Base-by-base conservation (phyloP, 2,888 invertebrate genomes). In the Andrena bicolor region DNA sequence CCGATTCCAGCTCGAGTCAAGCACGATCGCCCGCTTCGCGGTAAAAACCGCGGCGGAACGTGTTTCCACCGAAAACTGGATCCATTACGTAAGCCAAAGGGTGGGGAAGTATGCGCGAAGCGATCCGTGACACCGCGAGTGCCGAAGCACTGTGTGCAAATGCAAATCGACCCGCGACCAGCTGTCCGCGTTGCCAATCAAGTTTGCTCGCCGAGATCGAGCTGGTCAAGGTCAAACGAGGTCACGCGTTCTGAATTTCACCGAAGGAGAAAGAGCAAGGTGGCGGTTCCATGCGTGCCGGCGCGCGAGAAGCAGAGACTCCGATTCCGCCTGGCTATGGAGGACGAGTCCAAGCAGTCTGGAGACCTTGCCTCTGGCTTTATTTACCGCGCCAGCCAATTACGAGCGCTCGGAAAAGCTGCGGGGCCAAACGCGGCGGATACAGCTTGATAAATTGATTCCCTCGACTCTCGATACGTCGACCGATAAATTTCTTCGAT, bases 221-320 rank as follows among this genome's bases (percentile, higher is more conserved):
- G 32, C 41, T 28, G 77, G 61, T 76, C 84, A 87, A 87, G 89
- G 88, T 86, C 84, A 77, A 80, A 80, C 71, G 84, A 84, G 89
- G 88, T 83, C 86, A 82, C 23, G 68, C 70, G 77, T 74, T 78
- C 73, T 23, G 79, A 69, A 79, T 88, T 76, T 85, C 83, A 70
- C 72, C 75, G 72, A 16, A 16, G 51, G 70, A 60, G 41, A 64
- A 32, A 35, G 10, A 28, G 30, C n/a, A 53, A 30, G 35, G 20
- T n/a, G 20, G n/a, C 48, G 26, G 20, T 49, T 65, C n/a, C 49
- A 10, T 49, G 61, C 7, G 16, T 3, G 49, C 10, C 26, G 0
- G 1, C 60, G 1, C 0, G 6, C 2, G 20, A 2, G 10, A 16
- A 61, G 2, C 23, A 30, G 26, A 30, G 41, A 60, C 30, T 60